Conservation (phyloP, 2,888 invertebrate species). For the Temnothorax rugatulus region DNA sequence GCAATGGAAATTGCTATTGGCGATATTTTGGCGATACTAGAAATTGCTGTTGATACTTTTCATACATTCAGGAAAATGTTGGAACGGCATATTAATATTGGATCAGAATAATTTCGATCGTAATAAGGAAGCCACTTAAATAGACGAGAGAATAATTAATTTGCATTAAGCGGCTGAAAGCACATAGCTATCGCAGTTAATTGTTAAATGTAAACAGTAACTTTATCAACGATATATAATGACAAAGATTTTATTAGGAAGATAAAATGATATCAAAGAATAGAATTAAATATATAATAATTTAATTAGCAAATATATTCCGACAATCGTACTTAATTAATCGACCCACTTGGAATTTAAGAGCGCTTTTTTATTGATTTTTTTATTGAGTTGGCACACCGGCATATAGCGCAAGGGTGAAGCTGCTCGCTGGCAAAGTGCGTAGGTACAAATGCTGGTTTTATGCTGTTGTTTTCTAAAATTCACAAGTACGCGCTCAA, state of each 20-base stretch:
- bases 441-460: not conserved
- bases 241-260: not conserved
- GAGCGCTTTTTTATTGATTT: not conserved
- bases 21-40: slow-evolving; percentile 16
- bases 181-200: not conserved
- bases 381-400: not conserved
- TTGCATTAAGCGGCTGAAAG: not conserved
- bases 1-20: slow-evolving; percentile 1
- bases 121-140: not conserved
- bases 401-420: not conserved
- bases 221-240: not conserved
- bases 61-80: not conserved
- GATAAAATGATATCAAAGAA: slow-evolving; percentile 3
- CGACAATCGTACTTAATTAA: not conserved
- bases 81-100: not conserved
- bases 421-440: not conserved
- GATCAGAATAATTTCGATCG: not conserved
- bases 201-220: not conserved
- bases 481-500: slow-evolving; percentile 28
- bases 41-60: slow-evolving; percentile 12
- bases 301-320: not conserved
- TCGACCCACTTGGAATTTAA: not conserved
- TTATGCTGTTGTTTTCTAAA: slow-evolving; percentile 27
- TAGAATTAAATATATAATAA: not conserved
- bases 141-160: not conserved